Evolutionary conservation across 2,797 vertebrate genomes (phyloP).

Genomic region (Karalla daura): DNA sequence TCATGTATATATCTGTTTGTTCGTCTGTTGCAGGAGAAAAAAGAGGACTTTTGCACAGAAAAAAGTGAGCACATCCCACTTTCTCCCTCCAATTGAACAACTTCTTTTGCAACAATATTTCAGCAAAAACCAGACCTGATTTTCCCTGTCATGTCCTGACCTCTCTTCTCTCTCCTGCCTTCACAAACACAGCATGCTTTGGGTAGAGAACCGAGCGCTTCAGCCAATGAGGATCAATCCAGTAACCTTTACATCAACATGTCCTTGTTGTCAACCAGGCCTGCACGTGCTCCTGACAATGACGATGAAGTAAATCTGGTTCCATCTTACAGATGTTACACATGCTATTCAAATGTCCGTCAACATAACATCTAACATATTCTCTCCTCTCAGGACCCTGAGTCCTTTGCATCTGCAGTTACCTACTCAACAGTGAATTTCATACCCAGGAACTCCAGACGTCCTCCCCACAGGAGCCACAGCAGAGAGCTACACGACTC

Average conservation of each 20-base stretch:
- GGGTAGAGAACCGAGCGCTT: background rate
- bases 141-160: background rate
- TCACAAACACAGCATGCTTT: conserved; percentile 12
- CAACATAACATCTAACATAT: background rate
- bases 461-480: background rate
- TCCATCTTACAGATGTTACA: background rate
- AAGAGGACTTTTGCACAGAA: background rate
- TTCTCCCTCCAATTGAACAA: too few species aligned
- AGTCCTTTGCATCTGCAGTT: conserved; percentile 24
- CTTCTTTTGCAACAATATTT: too few species aligned
- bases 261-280: background rate
- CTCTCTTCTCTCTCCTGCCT: too few species aligned
- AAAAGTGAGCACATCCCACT: conserved; percentile 48
- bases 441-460: conserved; percentile 26
- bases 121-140: background rate
- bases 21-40: conserved; percentile 51
- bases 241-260: conserved; percentile 46
- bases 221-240: conserved; percentile 1
- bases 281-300: background rate
- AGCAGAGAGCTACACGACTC: background rate
- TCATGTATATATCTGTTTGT: background rate
- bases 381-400: conserved; percentile 26
- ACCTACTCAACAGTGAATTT: conserved; percentile 59
- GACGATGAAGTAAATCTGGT: conserved; percentile 17
- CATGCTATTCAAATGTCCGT: background rate